Conservation (phyloP, 2,113 vertebrate genomes). For the Todiramphus chloris region DNA sequence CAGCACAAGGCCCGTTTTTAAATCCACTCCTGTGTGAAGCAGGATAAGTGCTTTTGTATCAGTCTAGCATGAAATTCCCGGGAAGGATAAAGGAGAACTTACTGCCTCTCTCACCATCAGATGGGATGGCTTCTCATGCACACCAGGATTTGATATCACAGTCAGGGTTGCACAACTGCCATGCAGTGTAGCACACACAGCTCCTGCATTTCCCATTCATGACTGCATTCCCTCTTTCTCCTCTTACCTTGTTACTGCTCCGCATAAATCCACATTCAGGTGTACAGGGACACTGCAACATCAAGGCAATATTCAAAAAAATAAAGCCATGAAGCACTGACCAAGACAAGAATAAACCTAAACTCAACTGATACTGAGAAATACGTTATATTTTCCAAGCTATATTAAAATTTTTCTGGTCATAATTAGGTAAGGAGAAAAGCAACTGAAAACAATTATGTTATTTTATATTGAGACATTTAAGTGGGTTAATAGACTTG, state of each 20-base stretch:
- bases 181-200: fast-evolving
- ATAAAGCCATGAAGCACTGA: neutral
- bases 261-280: neutral
- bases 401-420: neutral
- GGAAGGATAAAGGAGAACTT: neutral
- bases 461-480: neutral
- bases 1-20: neutral
- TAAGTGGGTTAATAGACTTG: neutral
- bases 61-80: neutral
- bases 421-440: neutral
- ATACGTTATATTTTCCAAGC: neutral
- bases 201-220: neutral
- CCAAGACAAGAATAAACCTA: neutral
- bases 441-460: neutral
- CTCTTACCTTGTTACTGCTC: neutral
- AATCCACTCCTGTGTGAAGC: neutral
- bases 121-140: neutral
- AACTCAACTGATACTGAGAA: neutral
- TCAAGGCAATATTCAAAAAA: neutral
- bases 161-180: neutral
- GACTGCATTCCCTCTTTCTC: neutral
- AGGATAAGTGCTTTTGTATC: neutral
- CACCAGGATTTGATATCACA: neutral
- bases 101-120: neutral
- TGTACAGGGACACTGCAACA: neutral